Evolutionary conservation across 2,113 vertebrate genomes (phyloP), one percentile per base, ranked within the genome.

Genomic region (Dissostichus mawsoni): DNA sequence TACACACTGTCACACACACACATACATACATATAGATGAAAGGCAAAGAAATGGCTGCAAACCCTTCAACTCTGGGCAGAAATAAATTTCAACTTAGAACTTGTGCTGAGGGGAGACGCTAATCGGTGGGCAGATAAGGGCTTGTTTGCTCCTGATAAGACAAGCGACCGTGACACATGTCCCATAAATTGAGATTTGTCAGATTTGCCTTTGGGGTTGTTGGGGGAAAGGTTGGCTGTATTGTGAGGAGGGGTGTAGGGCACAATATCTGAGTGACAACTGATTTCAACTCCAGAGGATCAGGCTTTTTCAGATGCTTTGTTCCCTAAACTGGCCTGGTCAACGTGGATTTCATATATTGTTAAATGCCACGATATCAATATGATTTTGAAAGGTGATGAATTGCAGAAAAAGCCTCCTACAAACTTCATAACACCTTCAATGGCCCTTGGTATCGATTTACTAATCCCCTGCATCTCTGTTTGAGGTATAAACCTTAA

Each of bases 11-110:
- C 33, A 64, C 69, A 47, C 78, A 62, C 75, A 55, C 23, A 57
- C 62, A 62, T 47, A 70, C 72, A 59, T 3, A 78, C 72, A 36
- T 29, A 78, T 41, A 69, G 73, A 84, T 33, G 73, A 65, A 69
- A 81, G 67, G 69, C 77, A 55, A 25, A n/a, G 17, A 80, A 76
- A 85, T 51, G 82, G 57, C 80, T 6, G 18, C 85, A 88, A 83
- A 84, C 47, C 76, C 78, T 90, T 87, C 77, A 75, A 67, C 81
- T 72, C 79, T 12, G 33, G 81, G 85, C 84, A 90, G 76, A 92
- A 93, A 94, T 94, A 85, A 74, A 92, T 93, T 92, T 77, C 44
- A 88, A 82, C 92, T 87, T 69, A 75, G 83, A 89, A 87, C 66
- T 84, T 76, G 75, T 81, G 70, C 76, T 56, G 81, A 87, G 70